Base-by-base conservation (phyloP, 2,888 invertebrate genomes). In the Choreutis nemorana region DNA sequence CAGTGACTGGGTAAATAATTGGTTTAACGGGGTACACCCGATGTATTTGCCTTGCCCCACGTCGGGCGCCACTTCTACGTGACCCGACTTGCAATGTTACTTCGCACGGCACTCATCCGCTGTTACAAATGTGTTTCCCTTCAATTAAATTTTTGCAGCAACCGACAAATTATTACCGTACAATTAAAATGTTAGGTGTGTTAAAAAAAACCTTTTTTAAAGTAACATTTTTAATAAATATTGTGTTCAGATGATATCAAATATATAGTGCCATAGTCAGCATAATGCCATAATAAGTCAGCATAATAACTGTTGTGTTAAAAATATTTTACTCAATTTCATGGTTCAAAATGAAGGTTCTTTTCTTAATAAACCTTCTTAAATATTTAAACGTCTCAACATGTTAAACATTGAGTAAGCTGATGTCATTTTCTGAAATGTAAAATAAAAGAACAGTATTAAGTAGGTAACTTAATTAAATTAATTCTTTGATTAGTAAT, bases 331-430 rank as follows among this genome's bases (percentile, higher is more conserved):
- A n/a, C n/a, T n/a, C n/a, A 23, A 23, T 11, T 23, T 23, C 8
- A 12, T 12, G 3, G 8, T 20, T 20, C 3, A n/a, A 20, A 20
- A 20, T n/a, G n/a, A 20, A 20, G 9, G 9, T 20, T n/a, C 9
- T 20, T 2, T 20, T 20, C 5, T n/a, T 21, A 2, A 21, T 4
- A 10, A 9, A 2, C n/a, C 10, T 23, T 23, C 8, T 23, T 23
- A 23, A 23, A 23, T 23, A 11, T 23, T 13, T 12, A 23, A 40
- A 44, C 65, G 60, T 20, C 68, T 46, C 8, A 65, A 39, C 65
- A 68, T 68, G 37, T 68, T 68, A 39, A 66, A 71, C 13, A 48
- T 48, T 1, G 64, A 58, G 42, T 70, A 70, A 1, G 68, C 62
- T 2, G 59, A 50, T 3, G 55, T 37, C 47, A 68, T 54, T 52